A percentile compares a stretch with the other conserved stretches of the same genome.
Evolutionary conservation across 2,113 vertebrate species (phyloP).

Genomic region (Dasyornis broadbenti): DNA sequence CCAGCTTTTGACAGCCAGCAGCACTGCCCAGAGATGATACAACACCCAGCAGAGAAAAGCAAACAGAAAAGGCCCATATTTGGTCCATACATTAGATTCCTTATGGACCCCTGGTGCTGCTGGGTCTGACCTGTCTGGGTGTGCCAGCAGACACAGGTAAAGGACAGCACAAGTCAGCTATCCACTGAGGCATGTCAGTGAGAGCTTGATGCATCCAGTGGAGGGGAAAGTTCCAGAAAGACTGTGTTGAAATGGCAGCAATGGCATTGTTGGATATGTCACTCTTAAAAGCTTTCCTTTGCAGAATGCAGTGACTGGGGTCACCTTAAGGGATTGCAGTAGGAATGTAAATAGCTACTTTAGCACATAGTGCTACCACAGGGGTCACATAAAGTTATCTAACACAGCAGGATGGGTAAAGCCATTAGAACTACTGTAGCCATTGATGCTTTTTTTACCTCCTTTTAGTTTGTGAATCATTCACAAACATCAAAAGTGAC

Average conservation of each 20-base stretch:
- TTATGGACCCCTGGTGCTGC: neutral
- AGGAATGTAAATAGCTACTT: neutral
- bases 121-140: neutral
- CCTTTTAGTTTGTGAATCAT: neutral
- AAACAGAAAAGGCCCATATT: neutral
- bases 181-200: neutral
- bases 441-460: neutral
- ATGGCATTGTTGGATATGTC: neutral
- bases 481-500: neutral
- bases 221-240: neutral
- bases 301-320: neutral
- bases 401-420: neutral
- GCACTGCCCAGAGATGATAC: neutral
- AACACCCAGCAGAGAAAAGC: neutral
- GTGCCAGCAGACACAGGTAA: neutral
- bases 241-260: neutral
- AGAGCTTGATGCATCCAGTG: neutral
- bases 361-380: neutral
- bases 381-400: neutral
- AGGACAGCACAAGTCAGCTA: neutral
- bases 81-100: neutral
- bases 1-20: neutral
- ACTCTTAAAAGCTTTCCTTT: neutral
- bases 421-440: neutral
- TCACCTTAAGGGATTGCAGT: neutral